Percentiles rank a stretch among this genome's conserved stretches.
Evolutionary conservation across 2,888 invertebrate species (phyloP).

Genomic region (Odontomyia ornata): DNA sequence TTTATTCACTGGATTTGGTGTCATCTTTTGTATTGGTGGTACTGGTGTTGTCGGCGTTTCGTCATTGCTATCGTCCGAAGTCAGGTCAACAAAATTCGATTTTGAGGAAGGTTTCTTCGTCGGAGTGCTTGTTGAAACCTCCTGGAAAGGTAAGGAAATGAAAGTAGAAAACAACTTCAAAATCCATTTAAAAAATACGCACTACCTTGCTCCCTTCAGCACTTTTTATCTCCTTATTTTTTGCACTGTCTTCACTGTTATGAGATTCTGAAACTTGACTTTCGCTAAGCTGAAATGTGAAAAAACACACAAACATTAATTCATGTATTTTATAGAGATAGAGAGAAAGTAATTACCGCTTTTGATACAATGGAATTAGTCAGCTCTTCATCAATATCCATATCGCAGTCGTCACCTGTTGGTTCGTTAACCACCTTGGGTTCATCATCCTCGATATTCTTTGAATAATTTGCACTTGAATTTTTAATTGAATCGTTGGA

Average conservation of each 20-base stretch:
- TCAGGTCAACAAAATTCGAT: conserved; percentile 26
- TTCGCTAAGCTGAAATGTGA: no score
- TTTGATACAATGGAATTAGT: not conserved
- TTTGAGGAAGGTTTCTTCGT: not conserved
- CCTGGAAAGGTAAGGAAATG: no score
- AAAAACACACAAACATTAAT: no score
- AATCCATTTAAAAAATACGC: not conserved
- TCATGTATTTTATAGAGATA: no score
- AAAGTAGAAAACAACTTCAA: no score
- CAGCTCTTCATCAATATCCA: conserved; percentile 31
- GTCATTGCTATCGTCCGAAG: conserved; percentile 31
- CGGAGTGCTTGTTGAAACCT: no score
- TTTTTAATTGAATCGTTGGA: no score
- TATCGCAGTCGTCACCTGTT: not conserved
- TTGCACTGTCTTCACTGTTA: not conserved
- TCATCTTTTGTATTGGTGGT: not conserved
- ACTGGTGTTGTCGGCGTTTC: not conserved
- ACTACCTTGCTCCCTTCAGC: not conserved
- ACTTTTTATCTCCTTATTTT: not conserved
- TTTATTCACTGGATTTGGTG: not conserved
- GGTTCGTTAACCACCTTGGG: not conserved
- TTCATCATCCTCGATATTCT: no score
- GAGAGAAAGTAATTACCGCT: not conserved
- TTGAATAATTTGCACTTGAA: no score
- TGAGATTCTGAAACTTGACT: no score